Conservation (phyloP, 92 coral and sea anemone genomes). For the Epizoanthus illoricatus region DNA sequence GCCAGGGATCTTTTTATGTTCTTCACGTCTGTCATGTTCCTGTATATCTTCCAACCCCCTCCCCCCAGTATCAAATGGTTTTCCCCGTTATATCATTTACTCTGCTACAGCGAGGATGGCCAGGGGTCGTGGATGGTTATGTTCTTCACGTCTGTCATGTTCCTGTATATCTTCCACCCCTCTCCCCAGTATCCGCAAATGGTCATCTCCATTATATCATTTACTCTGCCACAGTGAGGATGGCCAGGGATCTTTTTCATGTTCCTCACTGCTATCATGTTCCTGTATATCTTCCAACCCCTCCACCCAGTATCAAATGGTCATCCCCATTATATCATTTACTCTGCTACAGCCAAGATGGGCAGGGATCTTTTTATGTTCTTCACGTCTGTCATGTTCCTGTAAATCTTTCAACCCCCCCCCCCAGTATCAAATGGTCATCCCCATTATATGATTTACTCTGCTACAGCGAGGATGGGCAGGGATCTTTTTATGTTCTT, state of each 20-base stretch:
- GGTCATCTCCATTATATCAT: too few relatives aligned
- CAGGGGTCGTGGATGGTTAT: constrained; percentile 93
- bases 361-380: constrained; percentile 92
- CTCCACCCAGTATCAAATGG: too few relatives aligned
- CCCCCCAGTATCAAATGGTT: too few relatives aligned
- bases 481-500: constrained; percentile 88
- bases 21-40: constrained; percentile 64
- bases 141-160: constrained; percentile 71
- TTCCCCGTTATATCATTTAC: background rate
- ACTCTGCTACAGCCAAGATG: constrained; percentile 80
- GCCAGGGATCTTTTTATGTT: constrained; percentile 92
- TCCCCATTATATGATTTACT: background rate
- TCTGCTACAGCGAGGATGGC: constrained; percentile 81
- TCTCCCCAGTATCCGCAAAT: too few relatives aligned
- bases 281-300: constrained; percentile 38
- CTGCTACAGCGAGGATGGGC: constrained; percentile 84
- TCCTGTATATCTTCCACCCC: constrained; percentile 62
- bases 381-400: constrained; percentile 64
- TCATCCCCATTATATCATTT: background rate
- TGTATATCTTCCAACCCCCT: constrained; percentile 21
- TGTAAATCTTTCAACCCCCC: constrained; percentile 33
- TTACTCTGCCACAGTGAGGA: too few relatives aligned
- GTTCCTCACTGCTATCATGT: constrained; percentile 70
- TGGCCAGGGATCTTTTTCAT: constrained; percentile 90
- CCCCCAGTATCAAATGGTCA: too few relatives aligned